Evolutionary conservation across 1,140 invertebrate species (phyloP).

Genomic region (Pachypsylla venusta): DNA sequence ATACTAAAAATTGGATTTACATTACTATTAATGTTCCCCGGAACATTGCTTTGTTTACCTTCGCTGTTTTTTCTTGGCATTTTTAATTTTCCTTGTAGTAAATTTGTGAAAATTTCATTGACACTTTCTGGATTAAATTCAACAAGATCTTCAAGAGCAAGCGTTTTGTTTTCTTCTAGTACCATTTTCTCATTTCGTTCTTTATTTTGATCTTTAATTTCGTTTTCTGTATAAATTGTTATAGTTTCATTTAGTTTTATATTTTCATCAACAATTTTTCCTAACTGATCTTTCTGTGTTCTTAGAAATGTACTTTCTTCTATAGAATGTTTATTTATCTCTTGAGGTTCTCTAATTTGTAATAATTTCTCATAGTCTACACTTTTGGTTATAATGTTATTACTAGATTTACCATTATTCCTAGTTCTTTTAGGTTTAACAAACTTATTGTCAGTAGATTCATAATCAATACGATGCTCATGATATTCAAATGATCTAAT

Average conservation of each 20-base stretch:
- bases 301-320: neutral
- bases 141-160: neutral
- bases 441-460: too few relatives aligned
- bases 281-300: neutral
- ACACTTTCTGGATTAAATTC: neutral
- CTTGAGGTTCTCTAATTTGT: neutral
- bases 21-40: neutral
- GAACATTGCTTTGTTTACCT: too few relatives aligned
- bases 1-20: neutral
- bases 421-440: too few relatives aligned
- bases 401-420: neutral
- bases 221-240: neutral
- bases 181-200: neutral
- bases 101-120: neutral
- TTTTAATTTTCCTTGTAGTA: neutral
- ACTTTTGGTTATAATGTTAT: neutral
- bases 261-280: neutral
- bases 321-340: neutral
- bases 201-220: neutral
- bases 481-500: neutral
- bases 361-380: neutral
- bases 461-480: neutral
- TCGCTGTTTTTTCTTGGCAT: neutral
- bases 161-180: neutral
- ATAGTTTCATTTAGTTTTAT: neutral